Base-by-base conservation (phyloP, 2,113 vertebrate genomes). In the Rhizomys pruinosus region DNA sequence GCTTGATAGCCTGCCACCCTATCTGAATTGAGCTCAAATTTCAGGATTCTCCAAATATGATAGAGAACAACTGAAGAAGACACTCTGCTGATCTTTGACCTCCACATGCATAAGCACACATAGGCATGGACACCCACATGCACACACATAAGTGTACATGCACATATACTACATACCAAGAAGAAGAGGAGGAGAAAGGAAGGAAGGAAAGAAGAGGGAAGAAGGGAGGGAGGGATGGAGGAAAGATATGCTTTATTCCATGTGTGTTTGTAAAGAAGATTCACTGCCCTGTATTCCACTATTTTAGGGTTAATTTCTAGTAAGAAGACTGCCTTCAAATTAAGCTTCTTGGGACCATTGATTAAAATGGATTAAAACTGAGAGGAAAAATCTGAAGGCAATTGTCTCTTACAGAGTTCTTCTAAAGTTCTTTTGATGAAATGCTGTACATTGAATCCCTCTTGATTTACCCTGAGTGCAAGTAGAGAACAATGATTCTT, bases 351-450 rank as follows among this genome's bases (percentile, higher is more conserved):
- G 59, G 55, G 29, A 74, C 66, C 79, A 88, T 93, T 93, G 95
- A 97, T 97, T 95, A 95, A 96, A 96, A 92, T 92, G n/a, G 95
- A 97, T 97, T 97, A 96, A 94, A 95, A 95, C 82, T 69, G 85
- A 92, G 79, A 68, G 27, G 1, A 7, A 29, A 84, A 84, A 63
- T 63, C 23, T 84, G 63, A 92, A 90, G 97, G 94, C 84, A 95
- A 94, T 85, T 92, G 96, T 94, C 84, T 94, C n/a, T 87, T 68
- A 90, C 39, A 92, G 94, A 93, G 91, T 92, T 90, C 81, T 87
- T 94, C 42, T 90, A 68, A 84, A 81, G 55, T 86, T 92, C 71
- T 97, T 92, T 95, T 27, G 32, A 44, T 84, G 29, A 96, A 94
- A 42, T 57, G 3, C 79, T 94, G 96, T 96, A 97, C 96, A 27